Conservation (phyloP, 2,797 vertebrate genomes). For the Enteromius trimaculatus region DNA sequence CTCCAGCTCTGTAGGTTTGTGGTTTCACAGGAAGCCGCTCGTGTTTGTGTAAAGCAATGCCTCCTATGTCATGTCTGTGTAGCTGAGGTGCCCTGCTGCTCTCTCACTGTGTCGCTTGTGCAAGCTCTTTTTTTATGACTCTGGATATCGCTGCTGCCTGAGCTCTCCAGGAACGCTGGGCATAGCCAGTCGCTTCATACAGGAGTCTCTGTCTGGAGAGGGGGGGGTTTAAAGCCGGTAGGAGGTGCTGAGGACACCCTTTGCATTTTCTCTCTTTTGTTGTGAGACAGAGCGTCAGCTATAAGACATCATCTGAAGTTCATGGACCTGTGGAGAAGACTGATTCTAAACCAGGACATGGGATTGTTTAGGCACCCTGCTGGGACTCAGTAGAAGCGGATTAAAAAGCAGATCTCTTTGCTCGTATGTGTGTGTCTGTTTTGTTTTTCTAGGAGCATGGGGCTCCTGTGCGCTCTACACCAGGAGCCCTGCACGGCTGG, state of each 20-base stretch:
- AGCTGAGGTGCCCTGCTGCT: conserved; percentile 30
- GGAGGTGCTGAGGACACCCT: conserved; percentile 43
- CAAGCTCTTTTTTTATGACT: not conserved
- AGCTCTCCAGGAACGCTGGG: conserved; percentile 11
- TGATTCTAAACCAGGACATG: conserved; percentile 27
- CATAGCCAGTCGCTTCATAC: conserved; percentile 15
- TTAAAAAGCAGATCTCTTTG: conserved; percentile 27
- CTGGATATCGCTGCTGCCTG: not conserved
- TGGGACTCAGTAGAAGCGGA: conserved; percentile 30
- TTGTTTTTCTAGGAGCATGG: conserved; percentile 52
- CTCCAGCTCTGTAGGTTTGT: conserved; percentile 57
- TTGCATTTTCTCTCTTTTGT: conserved; percentile 18
- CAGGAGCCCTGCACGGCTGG: conserved; percentile 52
- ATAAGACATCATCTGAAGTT: conserved; percentile 41
- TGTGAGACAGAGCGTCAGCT: conserved; percentile 28
- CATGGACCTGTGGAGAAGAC: conserved; percentile 50
- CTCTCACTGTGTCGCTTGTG: conserved; percentile 8
- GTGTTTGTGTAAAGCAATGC: conserved; percentile 60
- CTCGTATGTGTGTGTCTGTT: conserved; percentile 39
- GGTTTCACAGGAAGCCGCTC: conserved; percentile 62
- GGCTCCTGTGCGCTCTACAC: conserved; percentile 35
- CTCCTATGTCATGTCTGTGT: conserved; percentile 50
- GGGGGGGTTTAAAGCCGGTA: conserved; percentile 23
- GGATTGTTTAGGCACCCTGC: conserved; percentile 28
- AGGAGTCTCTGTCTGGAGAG: conserved; percentile 32